Percentiles rank a stretch among this genome's conserved stretches.
These are phyloP conservation scores for Gadus chalcogrammus DNA, from an alignment of 2,113 vertebrate genomes.

Conservation along the genomic window DNA sequence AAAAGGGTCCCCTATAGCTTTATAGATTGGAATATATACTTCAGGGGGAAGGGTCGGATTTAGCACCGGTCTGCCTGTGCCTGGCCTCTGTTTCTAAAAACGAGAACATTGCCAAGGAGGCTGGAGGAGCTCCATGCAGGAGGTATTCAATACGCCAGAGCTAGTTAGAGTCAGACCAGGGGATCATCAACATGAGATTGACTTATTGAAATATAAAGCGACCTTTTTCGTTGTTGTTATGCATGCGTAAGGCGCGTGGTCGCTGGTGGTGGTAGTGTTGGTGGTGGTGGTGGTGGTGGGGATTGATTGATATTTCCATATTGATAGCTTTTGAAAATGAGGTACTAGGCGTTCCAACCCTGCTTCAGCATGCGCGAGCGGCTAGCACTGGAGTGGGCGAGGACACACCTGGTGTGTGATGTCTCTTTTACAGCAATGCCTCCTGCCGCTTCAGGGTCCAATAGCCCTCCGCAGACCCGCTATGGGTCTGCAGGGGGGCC, in stretches of 20 bases:
- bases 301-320: constrained; percentile 53
- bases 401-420: constrained; percentile 16
- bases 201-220: constrained; percentile 22
- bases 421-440: constrained; percentile 22
- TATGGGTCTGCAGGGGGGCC: too few species aligned
- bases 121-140: constrained; percentile 40
- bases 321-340: constrained; percentile 51
- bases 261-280: constrained; percentile 7
- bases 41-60: constrained; percentile 28
- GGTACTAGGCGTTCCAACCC: constrained; percentile 20
- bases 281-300: constrained; percentile 16
- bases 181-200: constrained; percentile 44
- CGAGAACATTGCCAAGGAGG: constrained; percentile 56
- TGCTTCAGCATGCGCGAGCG: constrained; percentile 8
- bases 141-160: constrained; percentile 60
- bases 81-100: constrained; percentile 60
- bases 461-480: constrained; percentile 10
- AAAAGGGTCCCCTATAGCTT: constrained; percentile 47
- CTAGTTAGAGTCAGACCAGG: constrained; percentile 43
- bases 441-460: constrained; percentile 9
- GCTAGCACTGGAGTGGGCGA: constrained; percentile 13
- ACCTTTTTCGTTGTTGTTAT: too few species aligned
- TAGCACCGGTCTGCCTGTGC: constrained; percentile 52
- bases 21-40: constrained; percentile 60
- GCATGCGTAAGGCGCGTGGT: not conserved